A percentile compares a stretch with the other conserved stretches of the same genome.
phyloP scores from a whole-genome alignment of 1,140 invertebrate species.

The Orussus abietinus region DNA sequence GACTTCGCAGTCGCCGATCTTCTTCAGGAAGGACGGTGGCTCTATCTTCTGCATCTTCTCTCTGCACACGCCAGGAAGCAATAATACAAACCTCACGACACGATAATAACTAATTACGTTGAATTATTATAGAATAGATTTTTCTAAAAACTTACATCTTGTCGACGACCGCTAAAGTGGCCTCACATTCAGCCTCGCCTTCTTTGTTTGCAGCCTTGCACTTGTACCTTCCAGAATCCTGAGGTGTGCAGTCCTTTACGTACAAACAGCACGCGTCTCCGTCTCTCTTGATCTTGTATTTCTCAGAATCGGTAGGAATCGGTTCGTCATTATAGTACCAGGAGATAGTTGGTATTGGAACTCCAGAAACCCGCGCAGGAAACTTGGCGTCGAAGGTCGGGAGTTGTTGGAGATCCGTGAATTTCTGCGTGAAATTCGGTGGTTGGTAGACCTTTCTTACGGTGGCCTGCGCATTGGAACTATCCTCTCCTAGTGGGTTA shows the following conservation, averaged over 20 bases:
- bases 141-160: slow-evolving; percentile 66
- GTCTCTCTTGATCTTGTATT: slow-evolving; percentile 74
- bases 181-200: slow-evolving; percentile 73
- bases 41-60: slow-evolving; percentile 72
- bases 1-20: slow-evolving; percentile 82
- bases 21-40: slow-evolving; percentile 82
- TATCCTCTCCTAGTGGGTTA: slow-evolving; percentile 72
- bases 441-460: slow-evolving; percentile 77
- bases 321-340: slow-evolving; percentile 80
- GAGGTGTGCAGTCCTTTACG: slow-evolving; percentile 63
- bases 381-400: slow-evolving; percentile 77
- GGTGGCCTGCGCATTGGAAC: slow-evolving; percentile 63
- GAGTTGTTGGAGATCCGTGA: slow-evolving; percentile 80
- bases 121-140: neutral
- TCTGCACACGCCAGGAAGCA: slow-evolving; percentile 44
- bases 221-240: slow-evolving; percentile 72
- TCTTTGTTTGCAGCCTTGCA: slow-evolving; percentile 77
- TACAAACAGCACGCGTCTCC: slow-evolving; percentile 75
- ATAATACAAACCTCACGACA: neutral
- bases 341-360: slow-evolving; percentile 79
- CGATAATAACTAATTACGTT: slow-evolving; percentile 2
- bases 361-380: slow-evolving; percentile 74
- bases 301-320: slow-evolving; percentile 60
- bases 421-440: slow-evolving; percentile 77
- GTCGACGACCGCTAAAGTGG: slow-evolving; percentile 71